Evolutionary conservation across 2,113 vertebrate species (phyloP).

Genomic region (Cathartes aura): DNA sequence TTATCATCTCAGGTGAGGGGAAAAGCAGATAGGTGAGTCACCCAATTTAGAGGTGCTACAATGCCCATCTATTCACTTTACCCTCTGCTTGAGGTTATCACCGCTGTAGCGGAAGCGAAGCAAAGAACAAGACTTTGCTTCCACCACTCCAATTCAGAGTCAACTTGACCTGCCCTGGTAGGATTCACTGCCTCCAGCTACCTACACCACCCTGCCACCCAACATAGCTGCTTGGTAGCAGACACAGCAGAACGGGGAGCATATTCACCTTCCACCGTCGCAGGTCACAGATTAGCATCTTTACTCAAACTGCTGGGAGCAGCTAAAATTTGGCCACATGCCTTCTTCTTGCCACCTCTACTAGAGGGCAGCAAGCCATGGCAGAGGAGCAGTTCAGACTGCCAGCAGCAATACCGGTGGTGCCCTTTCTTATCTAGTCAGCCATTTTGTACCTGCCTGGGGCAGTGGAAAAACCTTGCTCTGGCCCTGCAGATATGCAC

Average conservation of each 20-base stretch:
- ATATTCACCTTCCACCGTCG: neutral
- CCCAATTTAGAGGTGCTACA: neutral
- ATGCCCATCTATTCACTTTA: neutral
- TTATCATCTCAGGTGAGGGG: neutral
- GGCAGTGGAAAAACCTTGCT: conserved; percentile 15
- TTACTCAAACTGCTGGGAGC: neutral
- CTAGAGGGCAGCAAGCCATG: neutral
- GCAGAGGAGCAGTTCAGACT: neutral
- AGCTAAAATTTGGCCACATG: neutral
- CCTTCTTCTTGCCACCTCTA: neutral
- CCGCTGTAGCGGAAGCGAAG: neutral
- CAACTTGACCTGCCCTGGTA: neutral
- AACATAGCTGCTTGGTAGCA: neutral
- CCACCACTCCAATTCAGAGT: neutral
- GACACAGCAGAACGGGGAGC: neutral
- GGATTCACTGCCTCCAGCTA: neutral
- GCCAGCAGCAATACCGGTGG: neutral
- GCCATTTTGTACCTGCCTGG: conserved; percentile 5
- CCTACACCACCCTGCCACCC: neutral
- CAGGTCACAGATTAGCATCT: neutral
- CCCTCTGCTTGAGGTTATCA: neutral
- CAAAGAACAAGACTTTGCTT: neutral
- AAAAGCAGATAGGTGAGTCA: neutral
- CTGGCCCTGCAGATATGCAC: neutral
- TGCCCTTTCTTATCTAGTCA: neutral